Conservation (phyloP, 2,113 vertebrate genomes). For the Dinomys branickii region DNA sequence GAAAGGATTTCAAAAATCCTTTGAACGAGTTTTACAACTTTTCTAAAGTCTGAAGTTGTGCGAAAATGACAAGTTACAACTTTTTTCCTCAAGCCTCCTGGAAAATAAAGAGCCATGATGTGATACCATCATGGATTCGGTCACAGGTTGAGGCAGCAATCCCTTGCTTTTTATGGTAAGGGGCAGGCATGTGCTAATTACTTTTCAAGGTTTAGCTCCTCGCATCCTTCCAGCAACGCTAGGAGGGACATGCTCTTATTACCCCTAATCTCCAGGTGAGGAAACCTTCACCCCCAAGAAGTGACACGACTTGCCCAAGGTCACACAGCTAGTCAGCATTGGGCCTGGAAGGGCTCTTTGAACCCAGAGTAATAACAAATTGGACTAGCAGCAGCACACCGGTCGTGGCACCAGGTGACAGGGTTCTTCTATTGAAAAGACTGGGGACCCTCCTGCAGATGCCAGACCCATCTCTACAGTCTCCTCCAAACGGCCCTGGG, state of each 20-base stretch:
- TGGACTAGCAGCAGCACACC: not conserved
- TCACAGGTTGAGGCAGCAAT: not conserved
- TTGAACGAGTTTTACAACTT: not conserved
- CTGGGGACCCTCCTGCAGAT: rapidly evolving
- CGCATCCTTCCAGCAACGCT: not conserved
- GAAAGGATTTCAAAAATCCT: not conserved
- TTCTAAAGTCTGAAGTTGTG: conserved; percentile 18
- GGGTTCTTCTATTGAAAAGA: not conserved
- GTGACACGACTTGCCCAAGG: not conserved
- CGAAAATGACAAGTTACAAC: not conserved
- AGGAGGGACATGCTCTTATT: not conserved
- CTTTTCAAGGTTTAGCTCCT: not conserved
- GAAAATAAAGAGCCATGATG: not conserved
- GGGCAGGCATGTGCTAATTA: not conserved
- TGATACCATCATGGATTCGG: not conserved
- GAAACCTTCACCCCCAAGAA: not conserved
- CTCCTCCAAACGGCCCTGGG: not conserved
- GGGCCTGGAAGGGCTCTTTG: not conserved
- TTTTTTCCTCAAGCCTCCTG: not conserved
- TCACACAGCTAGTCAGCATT: not conserved
- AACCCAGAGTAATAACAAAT: not conserved
- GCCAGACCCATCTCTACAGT: not conserved
- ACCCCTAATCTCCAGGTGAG: not conserved
- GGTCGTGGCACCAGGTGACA: not conserved
- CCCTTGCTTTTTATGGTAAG: not conserved